Conservation (phyloP, 1,140 invertebrate genomes). For the Pomacea maculata region DNA sequence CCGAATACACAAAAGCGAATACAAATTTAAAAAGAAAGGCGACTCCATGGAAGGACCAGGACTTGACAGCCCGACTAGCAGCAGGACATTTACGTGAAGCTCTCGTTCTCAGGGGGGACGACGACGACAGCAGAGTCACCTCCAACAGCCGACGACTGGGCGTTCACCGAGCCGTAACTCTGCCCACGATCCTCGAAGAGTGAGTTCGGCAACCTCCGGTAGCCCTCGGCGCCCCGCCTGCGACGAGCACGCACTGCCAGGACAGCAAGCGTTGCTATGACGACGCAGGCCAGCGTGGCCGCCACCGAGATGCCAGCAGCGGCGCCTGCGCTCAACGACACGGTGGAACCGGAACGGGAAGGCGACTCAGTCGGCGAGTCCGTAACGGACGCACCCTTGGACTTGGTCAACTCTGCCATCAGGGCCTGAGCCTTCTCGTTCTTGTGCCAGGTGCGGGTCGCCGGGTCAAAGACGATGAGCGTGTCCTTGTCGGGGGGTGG, state of each 20-base stretch:
- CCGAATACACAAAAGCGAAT: too few relatives aligned
- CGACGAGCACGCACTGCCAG: slow-evolving; percentile 15
- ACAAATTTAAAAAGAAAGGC: too few relatives aligned
- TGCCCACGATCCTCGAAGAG: neutral
- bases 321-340: slow-evolving; percentile 15
- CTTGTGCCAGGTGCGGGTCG: slow-evolving; percentile 10
- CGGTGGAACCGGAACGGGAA: neutral
- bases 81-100: too few relatives aligned
- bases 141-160: neutral
- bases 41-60: too few relatives aligned
- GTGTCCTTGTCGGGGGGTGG: slow-evolving; percentile 19
- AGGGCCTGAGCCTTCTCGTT: neutral
- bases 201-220: slow-evolving; percentile 15
- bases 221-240: neutral
- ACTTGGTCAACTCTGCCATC: neutral
- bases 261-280: slow-evolving; percentile 21
- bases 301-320: slow-evolving; percentile 30
- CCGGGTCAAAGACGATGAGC: slow-evolving; percentile 7
- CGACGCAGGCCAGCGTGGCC: slow-evolving; percentile 26
- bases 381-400: neutral
- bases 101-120: too few relatives aligned
- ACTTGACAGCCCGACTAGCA: too few relatives aligned
- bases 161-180: slow-evolving; percentile 10
- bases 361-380: neutral
- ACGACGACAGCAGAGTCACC: too few relatives aligned